Percentiles rank a stretch among this genome's conserved stretches.
Conservation (phyloP, 2,113 vertebrate species). For the Spea multiplicata region DNA sequence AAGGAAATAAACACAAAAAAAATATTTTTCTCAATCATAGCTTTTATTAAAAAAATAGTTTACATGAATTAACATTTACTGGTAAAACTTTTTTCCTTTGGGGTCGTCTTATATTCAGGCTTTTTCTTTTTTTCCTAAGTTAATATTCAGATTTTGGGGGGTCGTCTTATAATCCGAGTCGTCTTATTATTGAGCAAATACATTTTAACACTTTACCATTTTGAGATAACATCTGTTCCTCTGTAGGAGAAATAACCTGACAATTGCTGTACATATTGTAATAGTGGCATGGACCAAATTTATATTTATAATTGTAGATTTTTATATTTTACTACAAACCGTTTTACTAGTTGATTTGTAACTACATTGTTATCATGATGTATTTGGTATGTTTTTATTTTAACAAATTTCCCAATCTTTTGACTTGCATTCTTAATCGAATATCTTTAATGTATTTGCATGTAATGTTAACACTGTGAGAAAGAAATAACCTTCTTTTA, state of each 20-base stretch:
- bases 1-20: too few relatives aligned
- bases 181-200: too few relatives aligned
- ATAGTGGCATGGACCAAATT: slow-evolving; percentile 95
- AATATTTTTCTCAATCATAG: too few relatives aligned
- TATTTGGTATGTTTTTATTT: slow-evolving; percentile 67
- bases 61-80: too few relatives aligned
- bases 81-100: too few relatives aligned
- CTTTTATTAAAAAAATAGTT: too few relatives aligned
- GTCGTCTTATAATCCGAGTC: too few relatives aligned
- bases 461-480: slow-evolving; percentile 78
- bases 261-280: slow-evolving; percentile 89
- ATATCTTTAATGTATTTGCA: slow-evolving; percentile 74
- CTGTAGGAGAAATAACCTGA: slow-evolving; percentile 69
- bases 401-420: slow-evolving; percentile 64
- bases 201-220: slow-evolving; percentile 63
- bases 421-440: slow-evolving; percentile 67
- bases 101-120: too few relatives aligned
- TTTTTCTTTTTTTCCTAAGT: too few relatives aligned
- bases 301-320: slow-evolving; percentile 99
- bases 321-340: slow-evolving; percentile 92
- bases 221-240: slow-evolving; percentile 63
- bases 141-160: too few relatives aligned
- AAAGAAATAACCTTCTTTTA: slow-evolving; percentile 68
- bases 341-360: slow-evolving; percentile 85
- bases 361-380: slow-evolving; percentile 77